Base-by-base conservation (phyloP, 2,797 vertebrate genomes). In the Poecilia picta region DNA sequence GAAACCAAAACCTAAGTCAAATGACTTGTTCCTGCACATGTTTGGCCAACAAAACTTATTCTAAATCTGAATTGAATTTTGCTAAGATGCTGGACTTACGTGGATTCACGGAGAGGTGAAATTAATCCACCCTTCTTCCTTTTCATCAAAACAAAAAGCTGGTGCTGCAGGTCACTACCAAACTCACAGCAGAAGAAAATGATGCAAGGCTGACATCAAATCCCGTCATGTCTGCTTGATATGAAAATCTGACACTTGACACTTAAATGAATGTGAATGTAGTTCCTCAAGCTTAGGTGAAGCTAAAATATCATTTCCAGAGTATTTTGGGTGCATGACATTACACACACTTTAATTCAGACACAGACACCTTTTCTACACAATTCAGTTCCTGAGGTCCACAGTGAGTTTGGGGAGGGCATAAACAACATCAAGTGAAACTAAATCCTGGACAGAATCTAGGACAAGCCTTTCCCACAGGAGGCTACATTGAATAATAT, bases 341-440 rank as follows among this genome's bases (percentile, higher is more conserved):
- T 4, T 59, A 31, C 57, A 59, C n/a, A 59, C 13, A 59, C 28
- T 28, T 28, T 15, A 7, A 59, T 59, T 51, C 25, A 68, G 20
- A 66, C 57, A 36, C 57, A 76, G 3, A 1, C 2, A 1, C 23
- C 31, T 51, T 79, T 77, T 80, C 68, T 62, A 62, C 82, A 59
- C 53, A 49, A 73, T 78, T 64, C 62, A 76, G 72, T 28, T 15
- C 62, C 15, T 1, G 79, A 41, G 8, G 78, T 88, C 85, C 85
- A 64, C 79, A 28, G 79, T 76, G 82, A 80, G 43, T 83, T 79
- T 55, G 81, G 59, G 31, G 73, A 87, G 81, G 85, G 87, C 79
- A 85, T 78, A 78, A 88, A 88, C 83, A 55, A 87, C 80, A 88
- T 90, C 77, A 87, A 88, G 79, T 81, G 81, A 87, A 92, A 89